Evolutionary conservation across 92 coral and sea anemone genomes (phyloP), one percentile per base, ranked within the genome.

Genomic region (Palythoa grandiflora): DNA sequence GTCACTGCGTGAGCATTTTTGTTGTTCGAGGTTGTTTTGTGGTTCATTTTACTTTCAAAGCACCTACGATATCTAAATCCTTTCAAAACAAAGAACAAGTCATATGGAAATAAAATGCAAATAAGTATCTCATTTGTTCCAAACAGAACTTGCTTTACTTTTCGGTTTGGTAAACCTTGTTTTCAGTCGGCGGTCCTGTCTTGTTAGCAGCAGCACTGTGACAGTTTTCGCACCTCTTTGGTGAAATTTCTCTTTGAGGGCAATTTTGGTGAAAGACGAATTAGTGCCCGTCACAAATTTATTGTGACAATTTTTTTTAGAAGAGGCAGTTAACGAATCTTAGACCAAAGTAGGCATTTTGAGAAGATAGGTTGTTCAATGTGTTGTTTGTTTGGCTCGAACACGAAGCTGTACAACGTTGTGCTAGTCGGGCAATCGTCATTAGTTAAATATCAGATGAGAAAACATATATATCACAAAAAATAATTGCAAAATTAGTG

Each of bases 191-290:
- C 60, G 86, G 75, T 66, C 86, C 40, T 14, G 28, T 81, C 93
- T 90, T 81, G 73, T 90, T 90, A 90, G 93, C 90, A 90, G 93
- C 90, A 81, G 70, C 19, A 39, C n/a, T 16, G 74, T 88, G 93
- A 91, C 91, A 83, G 50, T 75, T 91, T 88, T 91, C 83, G 87
- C 93, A 91, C 93, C 93, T 91, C 44, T 51, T 48, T 81, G 73
- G 75, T 81, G 19, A 39, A 19, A 50, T 16, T 44, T 81, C 59
- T 20, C 16, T 40, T 81, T 63, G 59, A 21, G 75, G 40, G 60
- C 66, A 38, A 65, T 6, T 81, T 65, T 81, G 86, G 75, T 81
- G 75, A 81, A 65, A 81, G 86, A 81, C 10, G 6, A 66, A 44
- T 66, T 66, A 65, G 61, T 44, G 12, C 47, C 63, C 11, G 66